Evolutionary conservation across 2,113 vertebrate species (phyloP).

Genomic region (Mormoops blainvillei): DNA sequence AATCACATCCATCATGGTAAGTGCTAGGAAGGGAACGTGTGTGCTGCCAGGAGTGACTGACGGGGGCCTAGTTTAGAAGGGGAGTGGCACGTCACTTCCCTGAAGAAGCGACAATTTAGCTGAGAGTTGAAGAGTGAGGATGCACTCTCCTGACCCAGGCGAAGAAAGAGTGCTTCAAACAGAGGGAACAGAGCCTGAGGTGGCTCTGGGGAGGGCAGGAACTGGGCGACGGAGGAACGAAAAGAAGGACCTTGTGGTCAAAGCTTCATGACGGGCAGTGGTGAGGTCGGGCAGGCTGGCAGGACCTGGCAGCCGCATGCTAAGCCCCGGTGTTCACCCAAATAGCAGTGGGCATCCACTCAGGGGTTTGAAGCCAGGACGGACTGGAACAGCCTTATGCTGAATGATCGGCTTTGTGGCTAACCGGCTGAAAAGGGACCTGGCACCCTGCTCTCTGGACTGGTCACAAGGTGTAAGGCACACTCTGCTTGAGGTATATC

Average conservation of each 20-base stretch:
- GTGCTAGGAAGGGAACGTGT: background rate
- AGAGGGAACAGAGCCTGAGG: background rate
- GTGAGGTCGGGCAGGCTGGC: background rate
- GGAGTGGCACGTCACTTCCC: background rate
- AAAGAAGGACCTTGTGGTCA: background rate
- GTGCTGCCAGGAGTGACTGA: background rate
- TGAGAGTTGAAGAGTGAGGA: background rate
- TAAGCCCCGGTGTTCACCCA: background rate
- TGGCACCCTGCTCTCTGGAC: background rate
- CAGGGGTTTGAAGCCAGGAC: background rate
- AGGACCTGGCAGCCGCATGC: background rate
- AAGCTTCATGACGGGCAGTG: background rate
- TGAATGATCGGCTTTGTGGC: background rate
- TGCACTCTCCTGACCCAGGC: background rate
- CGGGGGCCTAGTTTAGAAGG: background rate
- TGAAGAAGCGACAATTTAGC: background rate
- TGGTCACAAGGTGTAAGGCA: background rate
- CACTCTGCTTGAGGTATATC: background rate
- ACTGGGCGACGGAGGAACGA: background rate
- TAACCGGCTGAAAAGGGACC: background rate
- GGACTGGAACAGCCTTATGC: background rate
- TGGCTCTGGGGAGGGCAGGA: background rate
- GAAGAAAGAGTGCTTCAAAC: background rate
- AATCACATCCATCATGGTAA: accelerated
- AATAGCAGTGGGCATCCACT: background rate